Base-by-base conservation (phyloP, 1,140 invertebrate genomes). In the Aphidius ervi region DNA sequence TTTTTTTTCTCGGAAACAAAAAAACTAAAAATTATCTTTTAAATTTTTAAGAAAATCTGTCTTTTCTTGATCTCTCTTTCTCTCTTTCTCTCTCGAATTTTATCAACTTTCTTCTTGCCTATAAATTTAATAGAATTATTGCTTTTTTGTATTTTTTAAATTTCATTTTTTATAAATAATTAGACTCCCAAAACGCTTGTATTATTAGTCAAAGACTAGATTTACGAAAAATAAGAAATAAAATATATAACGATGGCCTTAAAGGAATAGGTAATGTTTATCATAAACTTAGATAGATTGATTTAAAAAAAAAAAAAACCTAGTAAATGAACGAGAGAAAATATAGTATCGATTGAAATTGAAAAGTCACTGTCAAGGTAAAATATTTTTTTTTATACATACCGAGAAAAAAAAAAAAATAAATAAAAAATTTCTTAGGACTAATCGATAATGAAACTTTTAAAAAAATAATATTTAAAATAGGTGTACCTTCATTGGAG, bases 161-260 rank as follows among this genome's bases (percentile, higher is more conserved):
- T 41, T 16, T 16, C 40, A 37, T 16, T 42, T 43, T 59, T 43
- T 59, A 49, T 52, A 42, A 10, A 41, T 10, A 53, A 53, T 53
- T 39, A 37, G n/a, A 47, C 46, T 16, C 5, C 46, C 4, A 16
- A n/a, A 31, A 31, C 23, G 23, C 23, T 31, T 40, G 52, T 54
- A 39, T 20, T 43, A 50, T 16, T 56, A 63, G 56, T 63, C 54
- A 47, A 46, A 47, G 56, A 59, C 52, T 64, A 64, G 59, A 49
- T 37, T 59, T 54, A 58, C 46, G 56, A 54, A 54, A 58, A 61
- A 60, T 54, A 42, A 39, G 6, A 54, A 54, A 41, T 54, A 40
- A 7, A 40, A 54, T 54, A 54, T 54, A 58, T 56, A 59, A 61
- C 41, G 56, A 61, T 64, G 63, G 59, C 63, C 63, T 64, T 64